Evolutionary conservation across 2,113 vertebrate genomes (phyloP), one percentile per base, ranked within the genome.

Genomic region (Planiliza haematocheilus): DNA sequence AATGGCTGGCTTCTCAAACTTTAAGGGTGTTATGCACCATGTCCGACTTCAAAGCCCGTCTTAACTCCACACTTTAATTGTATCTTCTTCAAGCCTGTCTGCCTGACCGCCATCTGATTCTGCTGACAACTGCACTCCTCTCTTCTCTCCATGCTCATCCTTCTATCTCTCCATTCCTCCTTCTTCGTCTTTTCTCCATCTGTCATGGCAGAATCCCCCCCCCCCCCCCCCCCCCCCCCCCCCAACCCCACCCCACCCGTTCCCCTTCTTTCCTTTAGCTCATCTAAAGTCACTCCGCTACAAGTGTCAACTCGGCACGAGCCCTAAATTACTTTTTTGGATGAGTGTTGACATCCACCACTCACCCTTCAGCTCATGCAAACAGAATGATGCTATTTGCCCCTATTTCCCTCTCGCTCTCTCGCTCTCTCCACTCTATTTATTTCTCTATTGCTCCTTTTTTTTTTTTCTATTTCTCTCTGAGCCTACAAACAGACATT

Each of bases 61-160:
- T 95, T 93, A 92, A 95, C 90, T 84, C 93, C 89, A 92, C 94
- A 91, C 94, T 96, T 94, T 94, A 94, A 95, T 95, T 94, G 88
- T 91, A 94, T 96, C 95, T 95, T 90, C 87, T 94, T 83, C 92
- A 91, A 89, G 91, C 85, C 86, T 81, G 91, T 93, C 92, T 93
- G 93, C 93, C 73, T 91, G 91, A 92, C 93, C 91, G 84, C 81
- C 91, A 92, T 73, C 52, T 66, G 90, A 93, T 95, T 96, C 95
- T 95, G 95, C 95, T 94, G 96, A 95, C 91, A 93, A 91, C 89
- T 89, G 85, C 87, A 84, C 84, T 89, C 84, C 77, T 88, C 84
- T 88, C 85, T 82, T 85, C 66, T 81, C 77, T 89, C 45, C 78
- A 66, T 75, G 82, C 84, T 83, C 88, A 88, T 88, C 82, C 85